Base-by-base conservation (phyloP, 2,797 vertebrate species). In the Ispidina picta region DNA sequence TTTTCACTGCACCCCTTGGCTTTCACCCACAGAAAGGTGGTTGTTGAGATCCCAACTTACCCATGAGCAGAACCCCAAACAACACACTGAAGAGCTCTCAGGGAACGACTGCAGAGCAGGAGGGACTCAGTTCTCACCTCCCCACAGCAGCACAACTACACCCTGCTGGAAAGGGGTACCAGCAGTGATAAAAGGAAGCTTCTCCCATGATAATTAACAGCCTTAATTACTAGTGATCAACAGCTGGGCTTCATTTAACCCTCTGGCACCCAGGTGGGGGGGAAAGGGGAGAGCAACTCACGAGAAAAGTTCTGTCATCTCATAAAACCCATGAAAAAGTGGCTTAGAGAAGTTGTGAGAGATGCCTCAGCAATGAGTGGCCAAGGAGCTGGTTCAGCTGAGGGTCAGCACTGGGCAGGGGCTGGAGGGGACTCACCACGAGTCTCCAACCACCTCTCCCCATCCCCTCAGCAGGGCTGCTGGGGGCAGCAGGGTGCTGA, bases 71-170 rank as follows among this genome's bases (percentile, higher is more conserved):
- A 51, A 12, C 49, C 35, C 29, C 5, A 9, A 39, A 49, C 15
- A 0, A 33, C 43, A 28, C 12, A 0, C 44, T 7, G 6, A 20
- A 35, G 15, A 7, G 6, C n/a, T 59, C 26, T 0, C 2, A 0
- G 35, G 41, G 35, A 28, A 5, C 2, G 0, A 10, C 49, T 2
- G 2, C 9, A 9, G 25, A 78, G 7, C 26, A 4, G 15, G 8
- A 2, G 9, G 9, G 6, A 1, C 11, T 4, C 5, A 0, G 0
- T 9, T n/a, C 74, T 72, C 21, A 2, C 5, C 28, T 37, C 14
- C 31, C 18, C 7, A 0, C 25, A n/a, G 16, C 63, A 49, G 8
- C 77, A 51, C 21, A 18, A 5, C 6, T 25, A 3, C 20, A 31
- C 29, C 19, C 39, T 29, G 13, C 49, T 2, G 4, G 35, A 20